Evolutionary conservation across 2,113 vertebrate species (phyloP).

Genomic region (Herpetotheres cachinnans): DNA sequence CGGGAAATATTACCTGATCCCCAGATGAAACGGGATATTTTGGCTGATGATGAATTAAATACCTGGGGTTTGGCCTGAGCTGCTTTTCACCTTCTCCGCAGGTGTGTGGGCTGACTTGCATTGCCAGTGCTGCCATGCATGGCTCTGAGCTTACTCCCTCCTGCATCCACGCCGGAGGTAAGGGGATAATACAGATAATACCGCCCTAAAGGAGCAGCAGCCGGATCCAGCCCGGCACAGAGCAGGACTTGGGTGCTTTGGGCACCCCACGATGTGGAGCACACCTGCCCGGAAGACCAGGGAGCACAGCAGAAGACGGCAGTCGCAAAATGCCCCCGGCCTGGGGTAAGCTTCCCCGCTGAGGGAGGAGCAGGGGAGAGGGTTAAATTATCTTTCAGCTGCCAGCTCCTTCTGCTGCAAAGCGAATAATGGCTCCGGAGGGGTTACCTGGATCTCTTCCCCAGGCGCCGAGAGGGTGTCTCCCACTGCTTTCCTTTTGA

Average conservation of each 20-base stretch:
- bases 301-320: neutral
- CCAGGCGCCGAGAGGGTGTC: accelerated
- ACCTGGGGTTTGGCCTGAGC: neutral
- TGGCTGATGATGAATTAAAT: neutral
- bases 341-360: neutral
- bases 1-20: neutral
- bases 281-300: accelerated
- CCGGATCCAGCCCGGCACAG: accelerated
- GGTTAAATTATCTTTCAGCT: neutral
- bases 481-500: neutral
- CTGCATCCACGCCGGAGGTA: accelerated
- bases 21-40: neutral
- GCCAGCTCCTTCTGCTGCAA: neutral
- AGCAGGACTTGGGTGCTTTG: accelerated
- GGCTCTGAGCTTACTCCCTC: neutral
- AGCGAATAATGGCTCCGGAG: neutral
- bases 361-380: neutral
- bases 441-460: neutral
- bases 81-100: neutral
- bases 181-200: neutral
- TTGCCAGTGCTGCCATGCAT: accelerated
- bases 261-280: accelerated
- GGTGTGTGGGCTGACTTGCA: accelerated
- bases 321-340: accelerated
- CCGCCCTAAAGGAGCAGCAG: accelerated